These are phyloP conservation scores for Oligia fasciuncula DNA, from an alignment of 2,888 invertebrate species.

Conservation along the genomic window DNA sequence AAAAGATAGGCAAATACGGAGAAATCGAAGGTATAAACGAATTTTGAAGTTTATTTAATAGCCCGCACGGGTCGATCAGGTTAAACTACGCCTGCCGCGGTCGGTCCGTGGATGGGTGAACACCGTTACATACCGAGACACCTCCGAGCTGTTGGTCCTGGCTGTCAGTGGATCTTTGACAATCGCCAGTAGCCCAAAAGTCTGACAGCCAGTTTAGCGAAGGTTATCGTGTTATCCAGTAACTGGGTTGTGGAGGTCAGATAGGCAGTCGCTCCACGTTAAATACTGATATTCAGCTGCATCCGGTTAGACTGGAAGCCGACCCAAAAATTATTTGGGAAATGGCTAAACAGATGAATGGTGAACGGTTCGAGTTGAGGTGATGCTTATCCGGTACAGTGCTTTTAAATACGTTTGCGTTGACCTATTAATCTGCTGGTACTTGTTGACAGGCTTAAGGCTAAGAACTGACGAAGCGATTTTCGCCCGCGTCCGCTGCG, in stretches of 20 bases:
- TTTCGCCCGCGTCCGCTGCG: too few relatives aligned
- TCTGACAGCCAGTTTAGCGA: background rate
- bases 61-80: background rate
- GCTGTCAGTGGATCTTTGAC: background rate
- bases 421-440: background rate
- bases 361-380: background rate
- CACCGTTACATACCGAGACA: background rate
- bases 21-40: background rate
- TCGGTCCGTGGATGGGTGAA: too few relatives aligned
- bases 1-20: constrained; percentile 25
- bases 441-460: background rate
- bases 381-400: background rate
- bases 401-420: background rate
- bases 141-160: background rate
- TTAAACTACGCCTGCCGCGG: background rate
- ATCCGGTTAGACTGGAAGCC: background rate
- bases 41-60: background rate
- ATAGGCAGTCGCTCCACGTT: background rate
- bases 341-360: background rate
- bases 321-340: background rate
- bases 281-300: background rate
- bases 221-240: background rate
- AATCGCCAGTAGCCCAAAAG: background rate
- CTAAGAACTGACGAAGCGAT: too few relatives aligned
- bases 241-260: background rate